Evolutionary conservation across 1,140 invertebrate genomes (phyloP).

Genomic region (Lepidurus couesii): DNA sequence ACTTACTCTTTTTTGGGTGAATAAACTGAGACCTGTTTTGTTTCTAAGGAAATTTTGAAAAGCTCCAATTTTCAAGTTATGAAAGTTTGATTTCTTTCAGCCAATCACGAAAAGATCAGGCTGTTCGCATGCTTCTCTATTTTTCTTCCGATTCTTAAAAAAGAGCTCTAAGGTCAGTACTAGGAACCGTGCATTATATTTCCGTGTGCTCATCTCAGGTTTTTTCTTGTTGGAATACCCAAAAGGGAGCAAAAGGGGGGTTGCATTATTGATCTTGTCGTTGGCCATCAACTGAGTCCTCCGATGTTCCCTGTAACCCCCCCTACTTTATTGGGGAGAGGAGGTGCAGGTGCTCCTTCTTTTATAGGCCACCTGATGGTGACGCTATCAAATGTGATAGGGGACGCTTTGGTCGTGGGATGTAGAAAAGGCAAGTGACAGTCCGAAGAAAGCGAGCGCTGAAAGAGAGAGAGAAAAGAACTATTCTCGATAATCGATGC

Average conservation of each 20-base stretch:
- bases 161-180: background rate
- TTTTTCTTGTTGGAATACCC: no score
- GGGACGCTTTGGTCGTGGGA: background rate
- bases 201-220: no score
- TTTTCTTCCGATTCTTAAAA: background rate
- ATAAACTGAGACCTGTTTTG: background rate
- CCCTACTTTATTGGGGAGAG: background rate
- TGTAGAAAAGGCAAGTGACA: slow-evolving; percentile 1
- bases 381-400: slow-evolving; percentile 10
- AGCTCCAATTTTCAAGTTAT: background rate
- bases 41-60: background rate
- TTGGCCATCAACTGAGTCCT: slow-evolving; percentile 5
- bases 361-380: slow-evolving; percentile 21
- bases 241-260: background rate
- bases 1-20: background rate
- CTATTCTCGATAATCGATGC: background rate
- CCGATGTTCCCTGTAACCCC: background rate
- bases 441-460: background rate
- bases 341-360: background rate
- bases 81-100: background rate
- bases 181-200: no score
- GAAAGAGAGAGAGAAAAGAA: background rate
- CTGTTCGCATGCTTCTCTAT: background rate
- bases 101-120: slow-evolving; percentile 9
- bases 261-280: slow-evolving; percentile 15